Conservation (phyloP, 2,797 vertebrate species). For the Dendrocincla tyrannina region DNA sequence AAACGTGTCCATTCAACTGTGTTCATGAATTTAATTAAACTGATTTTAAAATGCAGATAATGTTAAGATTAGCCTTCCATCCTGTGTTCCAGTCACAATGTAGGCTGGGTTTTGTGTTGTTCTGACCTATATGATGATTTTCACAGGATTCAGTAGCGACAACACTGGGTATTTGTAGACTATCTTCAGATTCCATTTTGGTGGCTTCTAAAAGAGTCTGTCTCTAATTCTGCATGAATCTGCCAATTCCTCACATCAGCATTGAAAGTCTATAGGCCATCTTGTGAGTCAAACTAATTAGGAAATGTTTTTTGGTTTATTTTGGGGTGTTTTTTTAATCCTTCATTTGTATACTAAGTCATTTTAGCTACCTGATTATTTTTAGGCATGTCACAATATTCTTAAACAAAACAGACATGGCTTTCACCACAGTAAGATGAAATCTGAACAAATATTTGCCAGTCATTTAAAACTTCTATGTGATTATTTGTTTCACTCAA, state of each 20-base stretch:
- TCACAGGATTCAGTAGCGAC: neutral
- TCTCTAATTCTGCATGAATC: neutral
- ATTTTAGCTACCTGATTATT: neutral
- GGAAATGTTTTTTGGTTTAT: neutral
- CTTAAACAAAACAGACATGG: neutral
- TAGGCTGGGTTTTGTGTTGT: neutral
- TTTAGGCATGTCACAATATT: neutral
- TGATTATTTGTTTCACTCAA: neutral
- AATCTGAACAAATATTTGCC: neutral
- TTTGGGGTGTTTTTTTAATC: neutral
- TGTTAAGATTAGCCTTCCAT: neutral
- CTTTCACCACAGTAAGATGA: neutral
- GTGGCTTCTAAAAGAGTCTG: neutral
- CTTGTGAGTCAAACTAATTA: neutral
- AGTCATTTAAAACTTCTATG: neutral
- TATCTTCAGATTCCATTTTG: neutral
- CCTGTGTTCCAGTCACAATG: neutral
- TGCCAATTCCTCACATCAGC: neutral
- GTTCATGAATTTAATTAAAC: neutral
- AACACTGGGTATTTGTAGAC: neutral
- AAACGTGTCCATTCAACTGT: fast-evolving
- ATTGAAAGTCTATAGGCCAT: neutral
- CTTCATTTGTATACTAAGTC: neutral
- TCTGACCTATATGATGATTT: neutral
- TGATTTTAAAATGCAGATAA: neutral